These are phyloP conservation scores for Apus apus DNA, from an alignment of 2,113 vertebrate genomes.

Conservation along the genomic window DNA sequence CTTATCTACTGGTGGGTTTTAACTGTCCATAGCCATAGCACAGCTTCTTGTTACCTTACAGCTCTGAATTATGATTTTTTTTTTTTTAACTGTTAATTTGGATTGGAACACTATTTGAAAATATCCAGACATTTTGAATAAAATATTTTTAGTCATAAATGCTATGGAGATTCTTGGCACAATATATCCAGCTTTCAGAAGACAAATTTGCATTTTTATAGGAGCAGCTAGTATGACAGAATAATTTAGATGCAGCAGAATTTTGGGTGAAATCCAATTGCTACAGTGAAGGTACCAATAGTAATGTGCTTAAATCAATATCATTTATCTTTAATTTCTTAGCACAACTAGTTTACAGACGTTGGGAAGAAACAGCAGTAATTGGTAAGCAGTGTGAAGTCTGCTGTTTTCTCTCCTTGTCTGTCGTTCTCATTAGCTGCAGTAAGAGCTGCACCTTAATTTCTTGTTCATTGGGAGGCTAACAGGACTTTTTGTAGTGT, in stretches of 20 bases:
- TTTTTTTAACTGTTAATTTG: neutral
- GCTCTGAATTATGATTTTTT: neutral
- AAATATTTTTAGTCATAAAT: slow-evolving; percentile 52
- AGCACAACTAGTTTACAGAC: slow-evolving; percentile 5
- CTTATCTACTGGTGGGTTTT: neutral
- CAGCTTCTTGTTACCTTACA: neutral
- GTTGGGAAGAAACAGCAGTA: neutral
- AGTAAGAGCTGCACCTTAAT: neutral
- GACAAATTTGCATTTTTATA: slow-evolving; percentile 48
- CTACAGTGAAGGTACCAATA: slow-evolving; percentile 12
- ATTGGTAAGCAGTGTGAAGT: neutral
- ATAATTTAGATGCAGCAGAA: slow-evolving; percentile 50
- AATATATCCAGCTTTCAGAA: slow-evolving; percentile 35
- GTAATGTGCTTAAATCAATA: slow-evolving; percentile 51
- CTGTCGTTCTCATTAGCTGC: neutral
- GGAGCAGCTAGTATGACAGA: slow-evolving; percentile 32
- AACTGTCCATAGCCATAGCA: neutral
- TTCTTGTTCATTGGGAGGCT: neutral
- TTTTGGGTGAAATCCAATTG: slow-evolving; percentile 48
- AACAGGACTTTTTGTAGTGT: neutral
- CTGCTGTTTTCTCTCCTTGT: neutral
- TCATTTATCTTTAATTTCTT: slow-evolving; percentile 44
- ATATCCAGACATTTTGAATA: slow-evolving; percentile 35
- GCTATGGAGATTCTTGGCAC: neutral
- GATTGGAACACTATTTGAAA: slow-evolving; percentile 44